Evolutionary conservation across 2,113 vertebrate genomes (phyloP).

Genomic region (Ameiurus melas): DNA sequence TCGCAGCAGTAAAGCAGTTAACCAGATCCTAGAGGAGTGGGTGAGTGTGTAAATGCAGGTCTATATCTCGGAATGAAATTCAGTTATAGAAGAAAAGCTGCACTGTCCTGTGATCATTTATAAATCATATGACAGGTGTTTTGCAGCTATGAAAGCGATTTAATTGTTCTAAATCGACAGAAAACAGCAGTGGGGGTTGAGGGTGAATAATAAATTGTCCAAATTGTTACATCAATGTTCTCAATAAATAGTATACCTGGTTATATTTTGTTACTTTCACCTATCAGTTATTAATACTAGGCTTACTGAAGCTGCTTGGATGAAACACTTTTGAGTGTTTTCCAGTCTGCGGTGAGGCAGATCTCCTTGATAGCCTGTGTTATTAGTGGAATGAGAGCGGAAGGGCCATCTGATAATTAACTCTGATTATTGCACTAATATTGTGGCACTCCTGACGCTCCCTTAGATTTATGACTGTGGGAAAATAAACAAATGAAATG

Average conservation of each 20-base stretch:
- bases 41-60: constrained; percentile 73
- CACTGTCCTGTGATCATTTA: neutral
- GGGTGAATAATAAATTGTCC: neutral
- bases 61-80: neutral
- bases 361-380: constrained; percentile 78
- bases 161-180: neutral
- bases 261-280: neutral
- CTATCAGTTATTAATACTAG: constrained; percentile 1
- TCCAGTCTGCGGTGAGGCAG: constrained; percentile 38
- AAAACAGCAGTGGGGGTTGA: neutral
- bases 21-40: constrained; percentile 85
- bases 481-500: constrained; percentile 99
- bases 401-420: constrained; percentile 88
- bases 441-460: constrained; percentile 91
- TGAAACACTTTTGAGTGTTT: constrained; percentile 8
- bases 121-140: neutral
- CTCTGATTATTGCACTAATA: constrained; percentile 99
- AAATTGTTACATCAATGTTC: neutral
- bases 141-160: neutral
- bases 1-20: constrained; percentile 79
- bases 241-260: neutral
- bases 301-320: neutral
- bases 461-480: constrained; percentile 96
- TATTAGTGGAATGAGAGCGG: constrained; percentile 74
- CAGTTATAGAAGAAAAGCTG: neutral